A percentile compares a stretch with the other conserved stretches of the same genome.
Evolutionary conservation across 2,888 invertebrate genomes (phyloP).

Genomic region (Microplitis manilae): DNA sequence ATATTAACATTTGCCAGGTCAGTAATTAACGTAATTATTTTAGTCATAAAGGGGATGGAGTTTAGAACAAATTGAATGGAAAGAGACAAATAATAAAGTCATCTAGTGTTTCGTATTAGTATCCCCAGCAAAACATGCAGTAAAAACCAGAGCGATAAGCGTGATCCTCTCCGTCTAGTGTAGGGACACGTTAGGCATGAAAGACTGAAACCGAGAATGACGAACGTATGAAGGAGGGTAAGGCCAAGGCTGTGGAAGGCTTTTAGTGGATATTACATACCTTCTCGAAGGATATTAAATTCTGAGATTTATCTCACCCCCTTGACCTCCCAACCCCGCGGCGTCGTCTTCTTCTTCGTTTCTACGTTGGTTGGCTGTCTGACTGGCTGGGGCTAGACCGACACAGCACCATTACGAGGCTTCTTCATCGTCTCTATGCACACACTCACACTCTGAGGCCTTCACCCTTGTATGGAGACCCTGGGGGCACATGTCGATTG

Average conservation of each 20-base stretch:
- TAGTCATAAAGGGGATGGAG: too few relatives aligned
- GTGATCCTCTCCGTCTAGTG: background rate
- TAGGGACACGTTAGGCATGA: conserved; percentile 24
- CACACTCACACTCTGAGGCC: background rate
- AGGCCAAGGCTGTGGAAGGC: conserved; percentile 51
- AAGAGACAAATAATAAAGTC: too few relatives aligned
- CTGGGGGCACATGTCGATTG: conserved; percentile 10
- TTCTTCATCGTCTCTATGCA: conserved; percentile 29
- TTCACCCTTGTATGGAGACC: background rate
- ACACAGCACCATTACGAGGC: conserved; percentile 47
- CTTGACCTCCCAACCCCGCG: conserved; percentile 28
- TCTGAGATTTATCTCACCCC: conserved; percentile 66
- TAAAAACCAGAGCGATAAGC: conserved; percentile 30
- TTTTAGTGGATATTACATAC: conserved; percentile 67
- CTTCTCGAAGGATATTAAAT: conserved; percentile 68
- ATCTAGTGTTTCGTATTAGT: background rate
- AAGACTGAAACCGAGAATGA: conserved; percentile 32
- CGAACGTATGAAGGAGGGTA: conserved; percentile 17
- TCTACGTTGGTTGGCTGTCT: conserved; percentile 13
- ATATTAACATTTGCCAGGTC: too few relatives aligned
- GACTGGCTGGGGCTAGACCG: conserved; percentile 33
- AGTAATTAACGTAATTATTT: too few relatives aligned
- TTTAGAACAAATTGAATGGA: too few relatives aligned
- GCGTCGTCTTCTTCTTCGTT: conserved; percentile 25
- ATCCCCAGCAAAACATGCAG: conserved; percentile 33